Conservation (phyloP, 2,888 invertebrate genomes). For the Apamea sordens region DNA sequence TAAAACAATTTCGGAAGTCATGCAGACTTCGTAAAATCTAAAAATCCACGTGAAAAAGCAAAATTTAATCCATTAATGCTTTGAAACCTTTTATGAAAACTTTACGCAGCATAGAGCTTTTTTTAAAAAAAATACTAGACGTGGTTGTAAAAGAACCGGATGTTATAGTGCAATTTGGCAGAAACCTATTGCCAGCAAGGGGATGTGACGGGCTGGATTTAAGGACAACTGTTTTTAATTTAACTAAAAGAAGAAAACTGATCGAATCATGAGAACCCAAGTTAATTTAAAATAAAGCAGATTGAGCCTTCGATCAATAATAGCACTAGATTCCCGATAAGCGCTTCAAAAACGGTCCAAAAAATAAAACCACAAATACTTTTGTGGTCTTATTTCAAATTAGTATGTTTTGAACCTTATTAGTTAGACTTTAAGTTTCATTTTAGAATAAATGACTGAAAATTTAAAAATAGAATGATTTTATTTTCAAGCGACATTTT, state of each 20-base stretch:
- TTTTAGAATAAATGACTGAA: no score
- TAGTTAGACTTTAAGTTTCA: no score
- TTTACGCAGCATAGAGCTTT: constrained; percentile 41
- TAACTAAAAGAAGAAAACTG: constrained; percentile 7
- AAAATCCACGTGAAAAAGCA: constrained; percentile 55
- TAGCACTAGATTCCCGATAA: no score
- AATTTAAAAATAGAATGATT: no score
- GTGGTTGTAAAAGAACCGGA: constrained; percentile 41
- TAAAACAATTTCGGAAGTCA: constrained; percentile 47
- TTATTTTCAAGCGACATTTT: no score
- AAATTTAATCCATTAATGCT: constrained; percentile 60
- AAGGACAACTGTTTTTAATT: constrained; percentile 16
- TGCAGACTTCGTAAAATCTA: constrained; percentile 31
- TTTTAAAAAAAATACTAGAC: constrained; percentile 26
- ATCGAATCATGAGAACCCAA: constrained; percentile 18
- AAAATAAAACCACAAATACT: no score
- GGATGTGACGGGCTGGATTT: not conserved
- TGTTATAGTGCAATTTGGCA: constrained; percentile 37
- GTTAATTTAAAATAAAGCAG: constrained; percentile 11
- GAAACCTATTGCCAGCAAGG: no score
- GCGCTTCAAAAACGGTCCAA: no score
- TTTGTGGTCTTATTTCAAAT: no score
- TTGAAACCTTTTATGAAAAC: constrained; percentile 60
- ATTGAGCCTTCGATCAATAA: no score
- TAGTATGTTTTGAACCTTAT: no score